Evolutionary conservation across 2,113 vertebrate species (phyloP), one percentile per base, ranked within the genome.

Genomic region (Entelurus aequoreus): DNA sequence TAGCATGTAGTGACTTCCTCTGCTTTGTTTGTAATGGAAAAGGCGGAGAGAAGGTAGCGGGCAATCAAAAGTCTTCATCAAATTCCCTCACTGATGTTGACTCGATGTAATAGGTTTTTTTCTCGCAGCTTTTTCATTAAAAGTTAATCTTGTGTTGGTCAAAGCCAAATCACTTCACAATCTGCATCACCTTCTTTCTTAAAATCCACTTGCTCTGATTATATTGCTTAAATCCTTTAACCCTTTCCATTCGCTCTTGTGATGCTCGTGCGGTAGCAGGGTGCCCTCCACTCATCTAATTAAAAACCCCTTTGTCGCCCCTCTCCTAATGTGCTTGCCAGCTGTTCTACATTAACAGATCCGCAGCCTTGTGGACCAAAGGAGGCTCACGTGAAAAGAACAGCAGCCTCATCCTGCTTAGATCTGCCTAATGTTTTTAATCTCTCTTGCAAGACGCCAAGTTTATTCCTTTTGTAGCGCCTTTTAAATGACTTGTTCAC

Each of bases 321-420:
- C 67, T 74, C 66, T 74, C 72, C 78, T 68, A 75, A 79, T 82
- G 70, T 79, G 81, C 58, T 0, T 28, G 79, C 81, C 89, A 90
- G 88, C 86, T 90, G 90, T 86, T 89, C 79, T 67, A 79, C 84
- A 89, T 91, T 90, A 91, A 74, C 82, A 83, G 78, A 75, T 87
- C 74, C 75, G 81, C 65, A 84, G 69, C 15, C 60, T 66, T 12
- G 15, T 65, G 81, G 66, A 75, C 83, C 77, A 74, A 64, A 64
- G 59, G 63, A 66, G 69, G 47, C 69, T 74, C 63, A 60, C 54
- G 47, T 71, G 71, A 68, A 72, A 62, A 69, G 66, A 69, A 54
- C 53, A 78, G 68, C 69, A 56, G 48, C 65, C 48, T 69, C 58
- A 63, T 76, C 62, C 67, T 66, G 63, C 60, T 65, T n/a, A 42